Evolutionary conservation across 2,888 invertebrate species (phyloP).

Genomic region (Sphaeridia pumilis): DNA sequence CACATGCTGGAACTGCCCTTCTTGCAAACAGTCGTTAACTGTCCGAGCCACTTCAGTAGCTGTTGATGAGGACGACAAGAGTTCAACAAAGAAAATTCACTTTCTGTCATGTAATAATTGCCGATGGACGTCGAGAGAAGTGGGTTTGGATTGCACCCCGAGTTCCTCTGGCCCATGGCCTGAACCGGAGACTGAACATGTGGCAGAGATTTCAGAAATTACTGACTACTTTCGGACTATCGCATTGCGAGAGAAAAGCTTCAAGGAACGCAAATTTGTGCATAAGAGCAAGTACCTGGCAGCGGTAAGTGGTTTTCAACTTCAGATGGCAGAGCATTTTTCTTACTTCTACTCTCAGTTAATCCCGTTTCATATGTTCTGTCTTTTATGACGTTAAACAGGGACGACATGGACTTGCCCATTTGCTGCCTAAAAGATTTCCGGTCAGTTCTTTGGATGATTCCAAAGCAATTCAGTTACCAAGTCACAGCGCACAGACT

Average conservation of each 20-base stretch:
- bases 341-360: too few relatives aligned
- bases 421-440: constrained; percentile 31
- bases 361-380: too few relatives aligned
- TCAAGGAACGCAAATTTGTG: constrained; percentile 50
- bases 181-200: constrained; percentile 66
- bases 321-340: too few relatives aligned
- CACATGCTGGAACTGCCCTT: constrained; percentile 91
- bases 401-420: constrained; percentile 34
- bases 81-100: constrained; percentile 66
- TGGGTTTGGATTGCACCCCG: constrained; percentile 66
- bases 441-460: constrained; percentile 29
- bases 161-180: constrained; percentile 66
- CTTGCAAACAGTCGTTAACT: constrained; percentile 83
- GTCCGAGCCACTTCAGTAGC: constrained; percentile 65
- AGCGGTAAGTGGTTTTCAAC: constrained; percentile 45
- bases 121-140: constrained; percentile 93
- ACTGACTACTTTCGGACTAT: constrained; percentile 77
- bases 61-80: constrained; percentile 46
- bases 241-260: constrained; percentile 74
- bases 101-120: constrained; percentile 90
- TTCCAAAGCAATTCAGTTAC: constrained; percentile 27
- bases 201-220: constrained; percentile 59
- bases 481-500: constrained; percentile 25
- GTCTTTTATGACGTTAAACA: too few relatives aligned
- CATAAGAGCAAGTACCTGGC: constrained; percentile 45